phyloP scores from a whole-genome alignment of 2,888 invertebrate genomes.

The Diachrysia chrysitis region DNA sequence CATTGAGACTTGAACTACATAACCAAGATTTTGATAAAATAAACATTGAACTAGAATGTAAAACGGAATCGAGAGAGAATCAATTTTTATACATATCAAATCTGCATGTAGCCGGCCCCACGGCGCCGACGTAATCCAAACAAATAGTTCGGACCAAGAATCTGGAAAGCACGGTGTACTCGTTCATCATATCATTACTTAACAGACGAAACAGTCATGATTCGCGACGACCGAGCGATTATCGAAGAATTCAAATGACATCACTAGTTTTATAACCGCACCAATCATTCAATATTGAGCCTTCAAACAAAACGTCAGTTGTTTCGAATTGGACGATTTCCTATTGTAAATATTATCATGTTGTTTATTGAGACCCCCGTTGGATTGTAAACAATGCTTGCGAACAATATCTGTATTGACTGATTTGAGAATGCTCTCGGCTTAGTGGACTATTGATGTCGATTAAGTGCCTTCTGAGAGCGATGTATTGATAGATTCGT shows the following conservation, averaged over 20 bases:
- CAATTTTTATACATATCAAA: constrained; percentile 25
- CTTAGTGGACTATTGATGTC: constrained; percentile 47
- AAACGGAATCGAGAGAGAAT: constrained; percentile 16
- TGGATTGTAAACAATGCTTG: constrained; percentile 68
- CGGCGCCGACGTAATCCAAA: constrained; percentile 38
- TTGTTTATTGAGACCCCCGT: constrained; percentile 69
- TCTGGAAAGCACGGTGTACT: constrained; percentile 42
- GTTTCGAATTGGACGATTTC: constrained; percentile 59
- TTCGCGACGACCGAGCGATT: constrained; percentile 49
- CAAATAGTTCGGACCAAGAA: constrained; percentile 43
- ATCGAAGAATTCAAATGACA: constrained; percentile 60
- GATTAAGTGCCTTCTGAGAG: constrained; percentile 48
- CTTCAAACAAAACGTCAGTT: constrained; percentile 66
- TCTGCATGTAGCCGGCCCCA: constrained; percentile 6
- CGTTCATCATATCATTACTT: constrained; percentile 51
- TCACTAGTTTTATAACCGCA: constrained; percentile 61
- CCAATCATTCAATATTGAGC: constrained; percentile 51
- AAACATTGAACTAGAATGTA: constrained; percentile 29
- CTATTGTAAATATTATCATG: constrained; percentile 70
- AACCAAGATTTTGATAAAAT: constrained; percentile 19
- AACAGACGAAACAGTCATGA: constrained; percentile 52
- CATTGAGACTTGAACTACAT: constrained; percentile 15
- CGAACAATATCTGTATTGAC: constrained; percentile 73
- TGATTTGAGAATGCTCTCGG: constrained; percentile 67
- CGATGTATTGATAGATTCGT: constrained; percentile 47